A percentile compares a stretch with the other conserved stretches of the same genome.
phyloP scores from a whole-genome alignment of 2,797 vertebrate genomes.

The Manis javanica region DNA sequence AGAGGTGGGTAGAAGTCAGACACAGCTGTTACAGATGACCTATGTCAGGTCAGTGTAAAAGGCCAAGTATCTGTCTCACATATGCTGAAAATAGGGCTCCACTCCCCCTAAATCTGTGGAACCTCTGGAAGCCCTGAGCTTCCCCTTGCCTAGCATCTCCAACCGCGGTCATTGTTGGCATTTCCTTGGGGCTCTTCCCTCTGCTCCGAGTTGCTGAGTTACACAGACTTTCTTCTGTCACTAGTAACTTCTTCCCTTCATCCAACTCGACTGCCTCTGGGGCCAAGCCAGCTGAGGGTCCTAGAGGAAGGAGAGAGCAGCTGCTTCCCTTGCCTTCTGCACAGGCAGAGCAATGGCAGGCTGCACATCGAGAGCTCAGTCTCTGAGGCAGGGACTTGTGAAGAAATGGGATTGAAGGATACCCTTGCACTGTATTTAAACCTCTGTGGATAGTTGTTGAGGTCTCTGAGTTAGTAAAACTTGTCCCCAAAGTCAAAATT shows the following conservation, averaged over 20 bases:
- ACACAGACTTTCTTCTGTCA: neutral
- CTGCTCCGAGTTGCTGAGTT: neutral
- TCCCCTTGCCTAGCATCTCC: neutral
- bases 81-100: neutral
- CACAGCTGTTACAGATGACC: neutral
- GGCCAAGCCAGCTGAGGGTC: neutral
- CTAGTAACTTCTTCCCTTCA: neutral
- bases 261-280: neutral
- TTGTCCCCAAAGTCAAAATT: neutral
- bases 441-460: neutral
- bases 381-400: rapidly evolving
- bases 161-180: neutral
- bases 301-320: neutral
- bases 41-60: neutral
- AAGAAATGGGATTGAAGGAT: neutral
- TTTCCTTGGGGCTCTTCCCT: neutral
- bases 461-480: neutral
- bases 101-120: neutral
- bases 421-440: neutral
- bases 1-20: neutral
- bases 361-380: neutral
- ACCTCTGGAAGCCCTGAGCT: neutral
- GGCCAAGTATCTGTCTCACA: neutral
- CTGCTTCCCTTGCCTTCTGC: neutral
- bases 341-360: neutral